These are phyloP conservation scores for Coelinius sp. DNA, from an alignment of 2,888 invertebrate genomes.

Conservation along the genomic window DNA sequence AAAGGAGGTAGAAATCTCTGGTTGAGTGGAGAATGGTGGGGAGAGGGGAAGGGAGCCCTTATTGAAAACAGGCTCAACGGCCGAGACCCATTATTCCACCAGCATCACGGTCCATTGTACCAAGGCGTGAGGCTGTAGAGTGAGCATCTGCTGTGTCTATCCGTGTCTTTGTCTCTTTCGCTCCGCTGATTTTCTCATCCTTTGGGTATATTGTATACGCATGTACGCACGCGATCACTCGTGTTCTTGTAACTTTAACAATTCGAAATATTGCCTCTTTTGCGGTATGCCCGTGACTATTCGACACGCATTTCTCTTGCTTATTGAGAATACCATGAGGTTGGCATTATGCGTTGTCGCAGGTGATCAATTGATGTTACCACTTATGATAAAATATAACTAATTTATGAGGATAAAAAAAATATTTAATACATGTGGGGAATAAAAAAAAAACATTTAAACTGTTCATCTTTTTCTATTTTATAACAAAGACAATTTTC, in stretches of 20 bases:
- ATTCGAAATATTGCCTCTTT: slow-evolving; percentile 12
- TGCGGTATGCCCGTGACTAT: background rate
- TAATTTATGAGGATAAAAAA: background rate
- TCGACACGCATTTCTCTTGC: background rate
- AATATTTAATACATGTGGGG: background rate
- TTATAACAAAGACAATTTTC: background rate
- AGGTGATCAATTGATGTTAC: background rate
- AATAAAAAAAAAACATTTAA: background rate
- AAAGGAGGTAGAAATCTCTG: slow-evolving; percentile 26
- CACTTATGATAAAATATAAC: background rate
- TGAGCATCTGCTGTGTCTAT: slow-evolving; percentile 58
- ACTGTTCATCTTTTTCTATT: background rate
- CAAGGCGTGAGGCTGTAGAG: slow-evolving; percentile 61
- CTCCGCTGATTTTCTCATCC: slow-evolving; percentile 11
- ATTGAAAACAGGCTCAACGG: slow-evolving; percentile 44
- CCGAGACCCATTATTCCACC: slow-evolving; percentile 58
- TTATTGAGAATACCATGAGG: background rate
- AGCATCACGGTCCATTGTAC: slow-evolving; percentile 57
- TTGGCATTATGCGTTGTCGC: background rate
- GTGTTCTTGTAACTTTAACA: slow-evolving; percentile 8
- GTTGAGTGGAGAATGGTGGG: slow-evolving; percentile 3
- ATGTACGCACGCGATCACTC: slow-evolving; percentile 13
- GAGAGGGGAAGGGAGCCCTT: slow-evolving; percentile 45
- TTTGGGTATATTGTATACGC: slow-evolving; percentile 18
- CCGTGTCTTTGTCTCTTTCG: slow-evolving; percentile 24